A percentile compares a stretch with the other conserved stretches of the same genome.
Conservation (phyloP, 2,888 invertebrate species). For the Seira musarum region DNA sequence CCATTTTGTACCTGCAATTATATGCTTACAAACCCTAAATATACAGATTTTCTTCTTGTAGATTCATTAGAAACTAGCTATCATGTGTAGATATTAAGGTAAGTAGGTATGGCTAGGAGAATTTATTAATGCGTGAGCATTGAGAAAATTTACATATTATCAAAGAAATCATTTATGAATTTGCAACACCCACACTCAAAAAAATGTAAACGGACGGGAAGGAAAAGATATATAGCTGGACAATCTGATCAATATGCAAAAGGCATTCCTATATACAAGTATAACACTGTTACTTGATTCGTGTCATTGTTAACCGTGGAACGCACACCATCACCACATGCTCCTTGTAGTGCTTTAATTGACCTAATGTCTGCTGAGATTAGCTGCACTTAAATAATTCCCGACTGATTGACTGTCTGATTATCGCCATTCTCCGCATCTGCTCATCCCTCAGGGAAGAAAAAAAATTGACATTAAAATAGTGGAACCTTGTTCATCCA, state of each 20-base stretch:
- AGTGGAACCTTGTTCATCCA: neutral
- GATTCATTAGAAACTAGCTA: neutral
- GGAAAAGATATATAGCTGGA: conserved; percentile 2
- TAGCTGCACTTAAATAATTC: neutral
- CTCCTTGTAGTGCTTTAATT: neutral
- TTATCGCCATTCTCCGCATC: neutral
- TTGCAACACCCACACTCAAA: conserved; percentile 33
- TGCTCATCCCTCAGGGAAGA: conserved; percentile 31
- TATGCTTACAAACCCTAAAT: conserved; percentile 3
- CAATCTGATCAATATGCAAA: neutral
- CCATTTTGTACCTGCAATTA: conserved; percentile 54
- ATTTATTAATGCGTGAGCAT: conserved; percentile 12
- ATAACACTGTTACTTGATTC: neutral
- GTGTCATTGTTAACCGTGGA: conserved; percentile 2
- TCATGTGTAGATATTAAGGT: neutral
- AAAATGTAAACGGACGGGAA: neutral
- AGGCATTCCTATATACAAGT: neutral
- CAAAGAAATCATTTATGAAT: conserved; percentile 11
- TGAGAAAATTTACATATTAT: conserved; percentile 35
- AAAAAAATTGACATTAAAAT: conserved; percentile 45
- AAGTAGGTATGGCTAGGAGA: neutral
- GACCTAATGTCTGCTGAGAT: conserved; percentile 8
- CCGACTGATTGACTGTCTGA: conserved; percentile 12
- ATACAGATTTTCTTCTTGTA: neutral
- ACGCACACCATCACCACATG: neutral